A percentile compares a stretch with the other conserved stretches of the same genome.
Evolutionary conservation across 2,797 vertebrate genomes (phyloP).

Genomic region (Anisognathus igniventris): DNA sequence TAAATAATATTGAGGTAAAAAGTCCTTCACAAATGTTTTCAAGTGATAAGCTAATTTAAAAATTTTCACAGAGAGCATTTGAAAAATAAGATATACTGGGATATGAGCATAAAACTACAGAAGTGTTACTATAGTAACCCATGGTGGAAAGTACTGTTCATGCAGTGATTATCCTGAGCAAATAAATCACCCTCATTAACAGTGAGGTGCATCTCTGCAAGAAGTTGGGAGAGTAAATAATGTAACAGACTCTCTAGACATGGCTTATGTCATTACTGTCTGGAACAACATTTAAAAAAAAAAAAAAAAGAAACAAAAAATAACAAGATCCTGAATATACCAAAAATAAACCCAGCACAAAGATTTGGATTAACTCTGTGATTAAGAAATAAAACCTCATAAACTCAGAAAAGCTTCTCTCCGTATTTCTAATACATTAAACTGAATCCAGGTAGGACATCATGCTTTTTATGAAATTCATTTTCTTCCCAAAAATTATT

Average conservation of each 20-base stretch:
- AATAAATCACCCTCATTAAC: conserved; percentile 54
- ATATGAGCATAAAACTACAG: conserved; percentile 2
- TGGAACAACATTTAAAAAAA: not conserved
- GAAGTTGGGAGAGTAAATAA: not conserved
- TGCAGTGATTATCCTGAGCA: not conserved
- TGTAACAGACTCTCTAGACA: not conserved
- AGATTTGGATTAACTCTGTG: not conserved
- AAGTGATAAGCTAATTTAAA: conserved; percentile 65
- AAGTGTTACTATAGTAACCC: conserved; percentile 57
- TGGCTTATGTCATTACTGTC: not conserved
- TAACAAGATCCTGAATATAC: not conserved
- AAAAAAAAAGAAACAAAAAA: not conserved
- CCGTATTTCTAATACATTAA: not conserved
- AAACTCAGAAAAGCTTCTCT: not conserved
- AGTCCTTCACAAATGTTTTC: conserved; percentile 52
- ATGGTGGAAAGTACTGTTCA: not conserved
- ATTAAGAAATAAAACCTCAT: not conserved
- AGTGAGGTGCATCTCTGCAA: not conserved
- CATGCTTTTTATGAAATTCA: not conserved
- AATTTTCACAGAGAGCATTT: conserved; percentile 24
- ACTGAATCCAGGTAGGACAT: not conserved
- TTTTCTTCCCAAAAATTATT: not conserved
- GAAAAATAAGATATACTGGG: conserved; percentile 43
- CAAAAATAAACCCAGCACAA: not conserved
- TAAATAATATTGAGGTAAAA: conserved; percentile 49